Conservation (phyloP, 2,888 invertebrate genomes). For the Mesorhabditis spiculigera region DNA sequence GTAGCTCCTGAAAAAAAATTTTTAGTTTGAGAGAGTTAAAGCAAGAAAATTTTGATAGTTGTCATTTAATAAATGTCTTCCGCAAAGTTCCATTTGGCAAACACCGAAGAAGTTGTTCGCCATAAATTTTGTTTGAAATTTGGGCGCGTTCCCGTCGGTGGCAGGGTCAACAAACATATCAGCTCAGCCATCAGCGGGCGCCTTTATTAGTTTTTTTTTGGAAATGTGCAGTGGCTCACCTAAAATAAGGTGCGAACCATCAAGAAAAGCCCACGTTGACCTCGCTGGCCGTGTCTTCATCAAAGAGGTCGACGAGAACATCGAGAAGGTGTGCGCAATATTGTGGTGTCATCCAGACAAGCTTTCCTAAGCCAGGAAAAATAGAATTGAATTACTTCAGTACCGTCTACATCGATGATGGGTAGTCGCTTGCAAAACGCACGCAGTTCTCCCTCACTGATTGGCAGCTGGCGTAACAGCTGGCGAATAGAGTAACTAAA, state of each 20-base stretch:
- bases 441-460: constrained; percentile 5
- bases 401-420: background rate
- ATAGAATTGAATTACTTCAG: background rate
- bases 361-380: background rate
- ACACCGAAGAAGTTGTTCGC: too few relatives aligned
- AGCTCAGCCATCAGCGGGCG: too few relatives aligned
- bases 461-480: background rate
- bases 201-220: too few relatives aligned
- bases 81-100: too few relatives aligned
- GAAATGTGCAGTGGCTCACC: background rate
- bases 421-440: background rate
- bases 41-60: too few relatives aligned
- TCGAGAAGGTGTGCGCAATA: constrained; percentile 1
- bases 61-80: too few relatives aligned
- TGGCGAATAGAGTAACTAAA: background rate
- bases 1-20: too few relatives aligned
- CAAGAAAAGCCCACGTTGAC: background rate
- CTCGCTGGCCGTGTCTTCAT: background rate
- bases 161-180: too few relatives aligned
- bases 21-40: too few relatives aligned
- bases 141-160: too few relatives aligned
- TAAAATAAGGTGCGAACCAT: background rate
- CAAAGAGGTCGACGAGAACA: background rate
- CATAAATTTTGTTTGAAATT: too few relatives aligned
- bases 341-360: background rate